Percentiles rank a stretch among this genome's conserved stretches.
Evolutionary conservation across 2,113 vertebrate genomes (phyloP).

Genomic region (Hymenochirus boettgeri): DNA sequence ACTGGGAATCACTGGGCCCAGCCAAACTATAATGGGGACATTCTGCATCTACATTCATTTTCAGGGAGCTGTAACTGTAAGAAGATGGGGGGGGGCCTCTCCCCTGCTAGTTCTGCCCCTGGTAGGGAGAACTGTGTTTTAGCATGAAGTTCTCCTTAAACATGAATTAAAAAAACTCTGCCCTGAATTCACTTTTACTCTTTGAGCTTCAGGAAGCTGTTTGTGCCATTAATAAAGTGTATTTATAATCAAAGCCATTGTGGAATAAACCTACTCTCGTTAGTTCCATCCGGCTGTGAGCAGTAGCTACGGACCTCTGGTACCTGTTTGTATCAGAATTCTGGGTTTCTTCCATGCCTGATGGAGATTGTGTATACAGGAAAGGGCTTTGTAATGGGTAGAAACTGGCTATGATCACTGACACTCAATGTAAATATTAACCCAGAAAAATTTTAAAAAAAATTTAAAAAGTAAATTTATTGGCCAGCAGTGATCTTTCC

Average conservation of each 20-base stretch:
- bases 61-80: too few species aligned
- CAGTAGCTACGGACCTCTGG: slow-evolving; percentile 20
- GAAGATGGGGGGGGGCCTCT: too few species aligned
- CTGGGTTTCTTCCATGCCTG: slow-evolving; percentile 15
- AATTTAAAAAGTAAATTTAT: slow-evolving; percentile 25
- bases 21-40: too few species aligned
- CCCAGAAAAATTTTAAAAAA: too few species aligned
- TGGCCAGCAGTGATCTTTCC: background rate
- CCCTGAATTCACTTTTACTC: slow-evolving; percentile 8
- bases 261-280: slow-evolving; percentile 25
- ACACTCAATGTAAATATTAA: slow-evolving; percentile 34
- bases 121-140: too few species aligned
- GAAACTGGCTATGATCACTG: slow-evolving; percentile 12
- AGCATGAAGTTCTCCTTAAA: too few species aligned
- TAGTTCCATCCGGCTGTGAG: background rate
- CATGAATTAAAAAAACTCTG: too few species aligned
- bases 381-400: background rate
- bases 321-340: slow-evolving; percentile 24
- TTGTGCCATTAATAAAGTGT: slow-evolving; percentile 13
- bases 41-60: too few species aligned
- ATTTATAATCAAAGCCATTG: slow-evolving; percentile 24
- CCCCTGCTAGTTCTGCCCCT: too few species aligned
- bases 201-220: background rate
- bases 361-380: slow-evolving; percentile 24
- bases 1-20: too few species aligned